Percentiles rank a stretch among this genome's conserved stretches.
Evolutionary conservation across 2,888 invertebrate species (phyloP).

Genomic region (Hyposoter didymator): DNA sequence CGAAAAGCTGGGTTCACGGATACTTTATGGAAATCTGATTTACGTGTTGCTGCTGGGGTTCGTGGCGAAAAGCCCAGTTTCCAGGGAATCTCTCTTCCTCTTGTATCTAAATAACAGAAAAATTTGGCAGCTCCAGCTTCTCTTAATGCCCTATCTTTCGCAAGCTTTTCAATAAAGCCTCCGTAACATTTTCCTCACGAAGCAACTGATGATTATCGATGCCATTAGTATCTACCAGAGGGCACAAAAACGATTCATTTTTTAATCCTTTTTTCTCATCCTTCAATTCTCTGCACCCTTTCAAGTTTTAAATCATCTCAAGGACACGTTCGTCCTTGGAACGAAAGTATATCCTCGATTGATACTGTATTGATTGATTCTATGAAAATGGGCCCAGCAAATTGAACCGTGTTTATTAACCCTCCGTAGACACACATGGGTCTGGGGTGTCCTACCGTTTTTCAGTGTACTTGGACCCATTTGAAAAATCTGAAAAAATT

Average conservation of each 20-base stretch:
- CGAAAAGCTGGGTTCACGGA: slow-evolving; percentile 25
- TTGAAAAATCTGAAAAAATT: too few species aligned
- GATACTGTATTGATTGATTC: not conserved
- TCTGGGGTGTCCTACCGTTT: too few species aligned
- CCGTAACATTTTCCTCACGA: not conserved
- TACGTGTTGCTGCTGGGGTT: slow-evolving; percentile 30
- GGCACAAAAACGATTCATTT: not conserved
- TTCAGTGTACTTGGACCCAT: too few species aligned
- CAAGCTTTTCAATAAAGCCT: slow-evolving; percentile 17
- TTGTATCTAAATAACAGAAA: not conserved
- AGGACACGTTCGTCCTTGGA: not conserved
- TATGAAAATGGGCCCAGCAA: slow-evolving; percentile 12
- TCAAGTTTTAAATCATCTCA: too few species aligned
- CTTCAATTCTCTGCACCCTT: not conserved
- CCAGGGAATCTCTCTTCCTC: not conserved
- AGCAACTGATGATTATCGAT: slow-evolving; percentile 2
- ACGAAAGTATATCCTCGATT: not conserved
- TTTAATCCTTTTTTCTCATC: not conserved
- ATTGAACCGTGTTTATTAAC: slow-evolving; percentile 56
- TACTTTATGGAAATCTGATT: slow-evolving; percentile 52
- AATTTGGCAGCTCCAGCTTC: slow-evolving; percentile 8
- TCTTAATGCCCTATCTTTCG: not conserved
- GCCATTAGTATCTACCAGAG: not conserved
- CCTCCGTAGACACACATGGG: too few species aligned
- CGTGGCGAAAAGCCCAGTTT: slow-evolving; percentile 19